Evolutionary conservation across 1,140 invertebrate genomes (phyloP), one percentile per base, ranked within the genome.

Genomic region (Psix sp.): DNA sequence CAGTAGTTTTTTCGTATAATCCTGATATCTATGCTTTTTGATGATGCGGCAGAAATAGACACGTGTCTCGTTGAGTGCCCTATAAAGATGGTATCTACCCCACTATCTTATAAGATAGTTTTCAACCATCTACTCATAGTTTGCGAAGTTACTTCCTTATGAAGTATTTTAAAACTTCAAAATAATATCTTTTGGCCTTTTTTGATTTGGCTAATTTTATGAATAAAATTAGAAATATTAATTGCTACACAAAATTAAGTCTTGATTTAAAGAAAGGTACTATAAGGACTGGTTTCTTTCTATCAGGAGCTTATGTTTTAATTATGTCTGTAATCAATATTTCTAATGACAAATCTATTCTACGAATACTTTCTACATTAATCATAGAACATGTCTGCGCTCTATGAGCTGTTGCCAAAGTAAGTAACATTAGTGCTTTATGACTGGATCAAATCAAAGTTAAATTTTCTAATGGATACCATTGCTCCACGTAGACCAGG

Each of bases 61-160:
- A 45, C 78, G 71, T 45, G 65, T 14, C 40, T 21, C 7, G 56
- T 48, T 15, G 18, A 78, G 56, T 45, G 74, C 46, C 33, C 74
- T 59, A 13, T 66, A 74, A 59, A 77, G 3, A 43, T n/a, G n/a
- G n/a, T n/a, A n/a, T n/a, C n/a, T n/a, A n/a, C n/a, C n/a, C n/a
- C n/a, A n/a, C n/a, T n/a, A n/a, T 24, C 9, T 14, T 24, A 5
- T 13, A 67, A 7, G 0, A 38, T 29, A 9, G 3, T 10, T 21
- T 72, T 71, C 2, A 76, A 16, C 78, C 80, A 83, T n/a, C 78
- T 56, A 33, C 73, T 75, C 14, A 83, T 33, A 5, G 67, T 76
- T 60, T 79, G 76, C 9, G 74, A 36, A 1, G 65, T 38, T 9
- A 77, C 72, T 11, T 54, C 14, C 31, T 73, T 77, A 29, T 78